Percentiles rank a stretch among this genome's conserved stretches.
Evolutionary conservation across 2,888 invertebrate species (phyloP).

Genomic region (Macrosiphum euphorbiae): DNA sequence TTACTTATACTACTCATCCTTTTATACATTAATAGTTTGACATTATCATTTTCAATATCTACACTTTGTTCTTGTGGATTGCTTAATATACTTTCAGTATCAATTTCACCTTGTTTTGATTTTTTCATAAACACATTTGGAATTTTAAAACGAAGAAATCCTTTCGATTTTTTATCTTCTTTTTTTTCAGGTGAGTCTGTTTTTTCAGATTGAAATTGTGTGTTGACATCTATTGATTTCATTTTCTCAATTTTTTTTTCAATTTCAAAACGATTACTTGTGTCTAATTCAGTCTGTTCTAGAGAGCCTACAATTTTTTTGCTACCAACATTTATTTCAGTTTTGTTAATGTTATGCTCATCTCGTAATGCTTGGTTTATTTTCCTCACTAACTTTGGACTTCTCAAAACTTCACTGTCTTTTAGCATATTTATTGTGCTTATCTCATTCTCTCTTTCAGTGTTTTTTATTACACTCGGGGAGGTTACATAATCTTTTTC

Average conservation of each 20-base stretch:
- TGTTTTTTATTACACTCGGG: not conserved
- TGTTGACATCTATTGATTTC: not conserved
- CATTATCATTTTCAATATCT: slow-evolving; percentile 47
- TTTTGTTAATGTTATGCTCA: not conserved
- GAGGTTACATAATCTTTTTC: not conserved
- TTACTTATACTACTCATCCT: slow-evolving; percentile 36
- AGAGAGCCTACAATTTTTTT: not conserved
- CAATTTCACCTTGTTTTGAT: slow-evolving; percentile 47
- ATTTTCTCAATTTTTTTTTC: not conserved
- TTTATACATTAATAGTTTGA: slow-evolving; percentile 53
- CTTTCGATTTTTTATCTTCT: slow-evolving; percentile 35
- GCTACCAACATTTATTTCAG: not conserved
- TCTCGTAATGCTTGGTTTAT: slow-evolving; percentile 17
- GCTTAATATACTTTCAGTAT: not conserved
- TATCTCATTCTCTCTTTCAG: slow-evolving; percentile 35
- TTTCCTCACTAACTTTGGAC: slow-evolving; percentile 56
- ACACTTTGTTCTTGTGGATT: not conserved
- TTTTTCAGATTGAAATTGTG: not conserved
- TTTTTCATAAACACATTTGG: slow-evolving; percentile 60
- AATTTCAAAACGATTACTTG: not conserved
- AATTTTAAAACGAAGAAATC: slow-evolving; percentile 54
- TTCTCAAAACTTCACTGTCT: slow-evolving; percentile 39
- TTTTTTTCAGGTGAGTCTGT: not conserved
- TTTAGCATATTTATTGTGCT: not conserved
- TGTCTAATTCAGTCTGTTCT: not conserved